Evolutionary conservation across 2,888 invertebrate genomes (phyloP).

Genomic region (Zootermopsis nevadensis): DNA sequence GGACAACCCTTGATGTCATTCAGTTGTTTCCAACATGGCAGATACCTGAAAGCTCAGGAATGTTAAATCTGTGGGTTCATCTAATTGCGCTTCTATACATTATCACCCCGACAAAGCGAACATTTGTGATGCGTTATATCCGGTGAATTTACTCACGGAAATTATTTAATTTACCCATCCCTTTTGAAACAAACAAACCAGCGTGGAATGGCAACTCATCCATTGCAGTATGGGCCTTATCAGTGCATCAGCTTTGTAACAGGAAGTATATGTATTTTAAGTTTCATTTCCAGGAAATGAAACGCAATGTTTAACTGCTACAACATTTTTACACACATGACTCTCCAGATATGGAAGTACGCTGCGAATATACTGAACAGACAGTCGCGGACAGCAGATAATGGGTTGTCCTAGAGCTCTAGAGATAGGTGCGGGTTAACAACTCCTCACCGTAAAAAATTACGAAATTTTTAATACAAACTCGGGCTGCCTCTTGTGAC

Average conservation of each 20-base stretch:
- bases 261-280: background rate
- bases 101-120: background rate
- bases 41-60: background rate
- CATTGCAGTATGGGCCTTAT: background rate
- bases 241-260: background rate
- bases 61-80: background rate
- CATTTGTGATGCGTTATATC: constrained; percentile 12
- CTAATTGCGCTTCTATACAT: background rate
- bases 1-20: background rate
- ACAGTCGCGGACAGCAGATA: no score
- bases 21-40: background rate
- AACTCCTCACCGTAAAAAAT: no score
- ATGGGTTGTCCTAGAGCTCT: no score
- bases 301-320: background rate
- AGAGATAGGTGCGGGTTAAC: no score
- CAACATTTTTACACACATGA: no score
- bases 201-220: background rate
- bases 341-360: no score
- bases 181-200: background rate
- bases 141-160: constrained; percentile 13
- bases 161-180: constrained; percentile 5
- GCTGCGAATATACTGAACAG: no score
- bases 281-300: background rate
- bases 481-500: no score
- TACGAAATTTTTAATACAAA: no score